These are phyloP conservation scores for Gadus chalcogrammus DNA, from an alignment of 2,113 vertebrate genomes.

Conservation along the genomic window DNA sequence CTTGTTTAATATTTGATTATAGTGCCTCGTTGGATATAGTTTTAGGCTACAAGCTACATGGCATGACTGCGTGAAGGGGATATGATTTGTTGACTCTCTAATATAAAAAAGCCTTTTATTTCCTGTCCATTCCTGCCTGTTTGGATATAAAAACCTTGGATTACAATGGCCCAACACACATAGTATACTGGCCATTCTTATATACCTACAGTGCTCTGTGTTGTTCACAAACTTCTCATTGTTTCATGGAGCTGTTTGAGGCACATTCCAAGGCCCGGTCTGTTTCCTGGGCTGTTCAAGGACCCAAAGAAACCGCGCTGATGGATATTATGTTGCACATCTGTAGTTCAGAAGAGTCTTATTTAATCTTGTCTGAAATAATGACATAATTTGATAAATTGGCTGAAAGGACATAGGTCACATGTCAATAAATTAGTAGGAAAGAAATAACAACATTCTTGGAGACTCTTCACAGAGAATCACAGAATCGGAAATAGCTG, in stretches of 20 bases:
- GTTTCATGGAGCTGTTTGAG: slow-evolving; percentile 51
- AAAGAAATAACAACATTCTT: slow-evolving; percentile 34
- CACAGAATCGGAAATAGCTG: slow-evolving; percentile 1
- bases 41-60: background rate
- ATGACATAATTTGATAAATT: slow-evolving; percentile 23
- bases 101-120: slow-evolving; percentile 46
- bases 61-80: background rate
- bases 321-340: slow-evolving; percentile 28
- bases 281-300: slow-evolving; percentile 47
- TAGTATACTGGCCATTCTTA: slow-evolving; percentile 30
- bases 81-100: slow-evolving; percentile 40
- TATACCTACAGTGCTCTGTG: slow-evolving; percentile 44
- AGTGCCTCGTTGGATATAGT: background rate
- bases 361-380: slow-evolving; percentile 14
- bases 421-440: slow-evolving; percentile 38
- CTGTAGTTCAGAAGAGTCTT: slow-evolving; percentile 32
- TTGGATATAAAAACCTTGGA: slow-evolving; percentile 51
- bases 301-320: slow-evolving; percentile 40
- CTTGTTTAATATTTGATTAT: background rate
- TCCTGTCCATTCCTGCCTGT: slow-evolving; percentile 44
- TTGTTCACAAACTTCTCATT: slow-evolving; percentile 53
- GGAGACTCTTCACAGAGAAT: slow-evolving; percentile 27
- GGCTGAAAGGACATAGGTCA: background rate
- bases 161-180: slow-evolving; percentile 49
- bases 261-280: slow-evolving; percentile 20